Evolutionary conservation across 2,797 vertebrate genomes (phyloP).

Genomic region (Peromyscus eremicus): DNA sequence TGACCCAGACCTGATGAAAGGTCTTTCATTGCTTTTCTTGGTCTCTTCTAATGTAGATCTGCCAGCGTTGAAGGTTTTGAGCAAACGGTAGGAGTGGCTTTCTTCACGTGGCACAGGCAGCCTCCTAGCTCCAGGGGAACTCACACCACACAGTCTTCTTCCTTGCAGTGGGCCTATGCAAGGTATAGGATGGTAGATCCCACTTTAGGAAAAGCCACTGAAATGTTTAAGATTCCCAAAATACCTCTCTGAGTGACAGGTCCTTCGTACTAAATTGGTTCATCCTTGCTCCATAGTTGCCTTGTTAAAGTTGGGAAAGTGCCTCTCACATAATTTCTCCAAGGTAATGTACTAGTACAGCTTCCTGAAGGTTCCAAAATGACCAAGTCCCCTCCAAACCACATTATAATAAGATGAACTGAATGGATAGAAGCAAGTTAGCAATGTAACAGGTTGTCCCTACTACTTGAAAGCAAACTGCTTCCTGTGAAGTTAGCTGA

Average conservation of each 20-base stretch:
- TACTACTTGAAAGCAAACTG: slow-evolving; percentile 23
- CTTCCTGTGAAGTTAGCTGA: neutral
- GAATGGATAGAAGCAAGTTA: neutral
- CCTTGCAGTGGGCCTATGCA: neutral
- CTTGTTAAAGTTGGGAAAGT: neutral
- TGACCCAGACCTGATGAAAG: neutral
- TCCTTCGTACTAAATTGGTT: neutral
- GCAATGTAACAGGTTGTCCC: neutral
- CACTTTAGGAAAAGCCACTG: neutral
- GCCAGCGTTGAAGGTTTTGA: neutral
- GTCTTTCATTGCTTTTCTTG: slow-evolving; percentile 4
- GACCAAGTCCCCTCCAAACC: neutral
- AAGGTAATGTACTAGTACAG: neutral
- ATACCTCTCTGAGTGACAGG: neutral
- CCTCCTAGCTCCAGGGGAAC: neutral
- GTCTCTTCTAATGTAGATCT: neutral
- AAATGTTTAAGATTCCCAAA: neutral
- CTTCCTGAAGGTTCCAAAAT: neutral
- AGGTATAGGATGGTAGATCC: neutral
- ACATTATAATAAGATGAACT: neutral
- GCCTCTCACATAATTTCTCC: neutral
- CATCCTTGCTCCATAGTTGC: neutral
- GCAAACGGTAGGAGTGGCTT: neutral
- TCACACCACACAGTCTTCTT: neutral
- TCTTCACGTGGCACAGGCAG: neutral